Percentiles rank a stretch among this genome's conserved stretches.
These are phyloP conservation scores for Coregonus sp. DNA, from an alignment of 2,797 vertebrate species.

Conservation along the genomic window DNA sequence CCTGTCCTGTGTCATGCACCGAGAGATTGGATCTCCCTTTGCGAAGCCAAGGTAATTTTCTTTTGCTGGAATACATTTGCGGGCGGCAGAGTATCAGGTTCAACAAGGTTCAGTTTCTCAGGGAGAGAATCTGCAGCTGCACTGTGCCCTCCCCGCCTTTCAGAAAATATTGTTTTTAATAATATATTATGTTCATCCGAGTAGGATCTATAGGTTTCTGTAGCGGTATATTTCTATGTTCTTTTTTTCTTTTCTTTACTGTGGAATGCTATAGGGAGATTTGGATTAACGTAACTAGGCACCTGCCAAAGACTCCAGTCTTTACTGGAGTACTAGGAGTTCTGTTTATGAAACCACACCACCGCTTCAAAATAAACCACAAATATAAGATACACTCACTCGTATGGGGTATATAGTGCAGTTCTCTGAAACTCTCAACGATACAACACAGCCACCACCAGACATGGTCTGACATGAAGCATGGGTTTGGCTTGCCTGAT, in stretches of 20 bases:
- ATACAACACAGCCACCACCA: neutral
- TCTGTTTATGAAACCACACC: neutral
- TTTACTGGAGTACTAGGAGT: too few relatives aligned
- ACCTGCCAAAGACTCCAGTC: neutral
- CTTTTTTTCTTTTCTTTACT: neutral
- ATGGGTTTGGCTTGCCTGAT: constrained; percentile 12
- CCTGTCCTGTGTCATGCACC: constrained; percentile 42
- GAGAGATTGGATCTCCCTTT: constrained; percentile 47
- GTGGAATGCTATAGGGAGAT: neutral
- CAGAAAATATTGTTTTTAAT: constrained; percentile 25
- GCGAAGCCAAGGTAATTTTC: constrained; percentile 37
- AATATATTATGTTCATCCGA: constrained; percentile 7
- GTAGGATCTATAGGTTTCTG: neutral
- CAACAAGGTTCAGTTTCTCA: constrained; percentile 12
- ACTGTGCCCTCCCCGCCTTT: neutral
- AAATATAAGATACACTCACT: neutral
- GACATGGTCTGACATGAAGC: neutral
- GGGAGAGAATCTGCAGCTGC: constrained; percentile 19
- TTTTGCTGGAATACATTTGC: constrained; percentile 33
- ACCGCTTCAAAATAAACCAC: neutral
- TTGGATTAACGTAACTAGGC: neutral
- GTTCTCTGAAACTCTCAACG: neutral
- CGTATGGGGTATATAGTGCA: neutral
- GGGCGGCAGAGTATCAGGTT: constrained; percentile 21
- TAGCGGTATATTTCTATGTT: neutral